Evolutionary conservation across 2,888 invertebrate species (phyloP), one percentile per base, ranked within the genome.

Genomic region (Lasioglossum figueresi): DNA sequence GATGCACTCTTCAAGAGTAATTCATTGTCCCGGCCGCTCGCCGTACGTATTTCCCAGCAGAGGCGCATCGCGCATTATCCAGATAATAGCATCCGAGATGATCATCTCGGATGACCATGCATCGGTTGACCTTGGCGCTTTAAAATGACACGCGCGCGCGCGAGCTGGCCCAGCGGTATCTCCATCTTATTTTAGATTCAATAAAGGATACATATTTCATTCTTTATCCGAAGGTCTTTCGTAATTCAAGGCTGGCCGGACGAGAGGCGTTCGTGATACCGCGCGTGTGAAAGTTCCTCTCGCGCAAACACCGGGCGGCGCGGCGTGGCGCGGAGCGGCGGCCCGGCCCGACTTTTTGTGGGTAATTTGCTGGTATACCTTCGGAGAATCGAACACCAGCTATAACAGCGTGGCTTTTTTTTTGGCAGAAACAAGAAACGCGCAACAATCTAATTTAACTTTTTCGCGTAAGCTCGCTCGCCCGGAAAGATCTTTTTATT

Each of bases 21-120:
- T 92, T 92, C 91, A 92, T 91, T 92, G 92, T 91, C 87, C 89
- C 78, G 89, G 83, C 71, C 82, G 76, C 82, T 74, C 86, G 80
- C 79, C 74, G 84, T 89, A 86, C 89, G 84, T 89, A 89, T 86
- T 89, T 89, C 88, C 89, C 85, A 82, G 81, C 81, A 52, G 83
- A 86, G 79, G 80, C 83, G 72, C 79, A 82, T 88, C 85, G 84
- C 66, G 88, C 89, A 90, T 90, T 92, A 91, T 91, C 91, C 91
- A 91, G 92, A 92, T 92, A 92, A 92, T 92, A 91, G 91, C 92
- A 91, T 91, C 91, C 88, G 86, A 90, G 88, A 88, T 91, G 92
- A 92, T 92, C 91, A 90, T 89, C 91, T 91, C 86, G 91, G 88
- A 92, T 90, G 92, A 92, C 90, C 90, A 79, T 87, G 87, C 87